A percentile compares a stretch with the other conserved stretches of the same genome.
Conservation (phyloP, 1,140 invertebrate species). For the Penaeus indicus region DNA sequence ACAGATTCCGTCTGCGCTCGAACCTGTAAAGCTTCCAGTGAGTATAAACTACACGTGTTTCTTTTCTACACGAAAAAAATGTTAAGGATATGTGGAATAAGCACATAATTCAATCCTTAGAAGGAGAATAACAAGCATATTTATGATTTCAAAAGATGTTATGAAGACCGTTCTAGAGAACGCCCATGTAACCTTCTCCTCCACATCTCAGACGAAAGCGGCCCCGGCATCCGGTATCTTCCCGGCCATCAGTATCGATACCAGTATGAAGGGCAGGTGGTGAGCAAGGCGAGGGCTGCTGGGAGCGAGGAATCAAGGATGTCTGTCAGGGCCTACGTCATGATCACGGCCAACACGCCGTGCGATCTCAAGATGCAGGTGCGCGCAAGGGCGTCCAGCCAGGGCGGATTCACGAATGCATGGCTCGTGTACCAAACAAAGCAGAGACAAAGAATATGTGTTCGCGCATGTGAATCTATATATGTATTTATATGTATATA, state of each 20-base stretch:
- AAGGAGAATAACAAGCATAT: too few relatives aligned
- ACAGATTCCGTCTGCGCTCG: too few relatives aligned
- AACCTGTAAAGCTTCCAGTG: too few relatives aligned
- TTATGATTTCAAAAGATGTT: too few relatives aligned
- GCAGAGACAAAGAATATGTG: too few relatives aligned
- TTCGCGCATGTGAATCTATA: neutral
- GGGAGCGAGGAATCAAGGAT: constrained; percentile 15
- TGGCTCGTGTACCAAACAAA: neutral
- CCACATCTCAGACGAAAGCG: neutral
- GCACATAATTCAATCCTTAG: too few relatives aligned
- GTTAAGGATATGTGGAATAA: too few relatives aligned
- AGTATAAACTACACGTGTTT: too few relatives aligned
- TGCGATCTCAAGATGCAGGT: constrained; percentile 49
- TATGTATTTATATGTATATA: too few relatives aligned
- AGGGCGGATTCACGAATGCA: neutral
- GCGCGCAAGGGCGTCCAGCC: neutral
- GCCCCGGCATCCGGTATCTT: neutral
- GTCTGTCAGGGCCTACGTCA: constrained; percentile 13
- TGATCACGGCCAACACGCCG: constrained; percentile 34
- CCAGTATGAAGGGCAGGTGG: constrained; percentile 27
- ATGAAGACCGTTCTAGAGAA: too few relatives aligned
- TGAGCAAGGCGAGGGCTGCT: neutral
- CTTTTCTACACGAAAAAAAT: too few relatives aligned
- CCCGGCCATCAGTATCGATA: constrained; percentile 33
- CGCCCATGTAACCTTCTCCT: too few relatives aligned